Conservation (phyloP, 1,140 invertebrate species). For the Mycetomoellerius zeteki region DNA sequence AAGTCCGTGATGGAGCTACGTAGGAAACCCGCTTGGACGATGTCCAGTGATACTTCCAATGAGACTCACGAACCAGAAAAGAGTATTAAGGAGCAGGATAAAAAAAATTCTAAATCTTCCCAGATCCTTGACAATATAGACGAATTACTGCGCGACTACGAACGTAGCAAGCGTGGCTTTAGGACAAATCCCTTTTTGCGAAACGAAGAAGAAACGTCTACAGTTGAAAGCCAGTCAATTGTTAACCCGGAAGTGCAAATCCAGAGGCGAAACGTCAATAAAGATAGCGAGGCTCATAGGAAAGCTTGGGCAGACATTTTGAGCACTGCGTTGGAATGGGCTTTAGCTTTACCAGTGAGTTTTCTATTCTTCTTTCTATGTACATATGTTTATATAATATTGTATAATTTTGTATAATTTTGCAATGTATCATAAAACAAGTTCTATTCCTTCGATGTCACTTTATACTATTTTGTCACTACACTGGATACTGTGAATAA, state of each 20-base stretch:
- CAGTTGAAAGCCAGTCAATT: conserved; percentile 86
- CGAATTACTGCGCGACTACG: conserved; percentile 89
- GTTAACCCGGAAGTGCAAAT: conserved; percentile 91
- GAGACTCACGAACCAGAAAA: conserved; percentile 48
- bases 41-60: neutral
- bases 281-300: conserved; percentile 90
- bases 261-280: conserved; percentile 93
- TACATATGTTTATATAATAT: no score
- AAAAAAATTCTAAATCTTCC: conserved; percentile 31
- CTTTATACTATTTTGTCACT: no score
- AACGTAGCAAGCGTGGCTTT: conserved; percentile 88
- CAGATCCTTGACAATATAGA: conserved; percentile 82
- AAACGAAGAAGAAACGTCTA: conserved; percentile 68
- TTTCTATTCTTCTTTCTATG: neutral
- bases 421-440: no score
- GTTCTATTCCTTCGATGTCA: no score
- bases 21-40: conserved; percentile 51
- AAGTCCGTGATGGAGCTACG: conserved; percentile 79
- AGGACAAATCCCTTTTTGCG: conserved; percentile 84
- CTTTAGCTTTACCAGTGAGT: conserved; percentile 81
- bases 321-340: conserved; percentile 87
- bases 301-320: conserved; percentile 90
- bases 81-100: conserved; percentile 23
- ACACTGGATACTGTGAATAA: no score
- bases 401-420: no score